Conservation (phyloP, 2,113 vertebrate species). For the Bungarus multicinctus region DNA sequence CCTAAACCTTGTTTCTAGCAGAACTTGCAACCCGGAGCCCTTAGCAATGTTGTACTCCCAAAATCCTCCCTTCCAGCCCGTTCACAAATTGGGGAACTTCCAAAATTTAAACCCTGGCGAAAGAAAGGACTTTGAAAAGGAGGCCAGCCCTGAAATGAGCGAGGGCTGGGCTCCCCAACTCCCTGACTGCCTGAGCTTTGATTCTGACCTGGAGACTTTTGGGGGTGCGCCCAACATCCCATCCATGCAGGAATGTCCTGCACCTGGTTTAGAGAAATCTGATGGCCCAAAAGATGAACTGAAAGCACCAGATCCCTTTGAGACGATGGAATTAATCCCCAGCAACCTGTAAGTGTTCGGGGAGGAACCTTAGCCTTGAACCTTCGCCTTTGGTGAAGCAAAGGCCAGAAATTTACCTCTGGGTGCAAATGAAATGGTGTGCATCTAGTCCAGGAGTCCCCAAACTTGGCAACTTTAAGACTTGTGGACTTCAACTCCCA, state of each 20-base stretch:
- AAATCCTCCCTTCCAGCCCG: slow-evolving; percentile 12
- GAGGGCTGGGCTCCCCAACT: slow-evolving; percentile 53
- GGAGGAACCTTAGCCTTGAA: not conserved
- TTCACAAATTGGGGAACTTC: slow-evolving; percentile 57
- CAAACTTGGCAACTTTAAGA: too few species aligned
- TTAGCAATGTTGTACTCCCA: slow-evolving; percentile 34
- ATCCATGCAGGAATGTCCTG: slow-evolving; percentile 45
- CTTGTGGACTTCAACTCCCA: too few species aligned
- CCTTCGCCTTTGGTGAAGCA: not conserved
- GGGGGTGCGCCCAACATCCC: slow-evolving; percentile 61
- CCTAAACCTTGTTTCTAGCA: slow-evolving; percentile 1
- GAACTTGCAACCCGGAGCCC: not conserved
- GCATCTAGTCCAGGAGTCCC: not conserved
- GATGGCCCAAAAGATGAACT: slow-evolving; percentile 2
- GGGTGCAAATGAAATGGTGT: not conserved
- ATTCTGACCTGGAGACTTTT: slow-evolving; percentile 77
- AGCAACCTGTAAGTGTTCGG: slow-evolving; percentile 47
- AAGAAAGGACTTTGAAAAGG: slow-evolving; percentile 34
- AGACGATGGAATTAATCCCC: slow-evolving; percentile 6
- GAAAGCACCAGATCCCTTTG: not conserved
- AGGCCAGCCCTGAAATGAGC: slow-evolving; percentile 23
- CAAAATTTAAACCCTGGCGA: slow-evolving; percentile 62
- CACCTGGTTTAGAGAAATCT: not conserved
- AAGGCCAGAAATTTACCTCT: not conserved
- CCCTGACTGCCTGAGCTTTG: slow-evolving; percentile 71